Base-by-base conservation (phyloP, 1,140 invertebrate genomes). In the Drosophila sproati region DNA sequence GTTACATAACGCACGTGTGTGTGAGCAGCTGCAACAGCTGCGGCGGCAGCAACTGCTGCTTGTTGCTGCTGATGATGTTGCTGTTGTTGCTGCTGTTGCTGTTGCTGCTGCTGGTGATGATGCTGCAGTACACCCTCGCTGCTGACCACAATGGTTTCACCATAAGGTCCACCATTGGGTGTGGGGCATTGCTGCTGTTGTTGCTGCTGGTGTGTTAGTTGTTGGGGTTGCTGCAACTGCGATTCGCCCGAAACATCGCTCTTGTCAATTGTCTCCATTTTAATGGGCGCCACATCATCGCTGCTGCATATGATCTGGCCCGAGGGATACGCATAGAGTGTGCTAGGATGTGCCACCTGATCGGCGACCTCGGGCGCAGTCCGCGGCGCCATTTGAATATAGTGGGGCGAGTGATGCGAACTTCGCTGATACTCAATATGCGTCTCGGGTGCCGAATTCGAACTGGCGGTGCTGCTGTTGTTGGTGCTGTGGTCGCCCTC, bases 331-430 rank as follows among this genome's bases (percentile, higher is more conserved):
- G 85, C 66, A 31, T 82, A 92, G 4, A 90, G 59, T 8, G 91
- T 73, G 20, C 64, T 62, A 0, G 78, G 52, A 5, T 78, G 50
- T 4, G 10, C 61, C 69, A 77, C 78, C 57, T 81, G 88, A 45
- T 87, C 76, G 7, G 77, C 48, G 55, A 87, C 75, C n/a, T 85
- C 82, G 0, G 78, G 66, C 0, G 82, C 73, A 6, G 60, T 91
- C 1, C 91, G 71, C 1, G 91, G 91, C 32, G 91, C 86, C 91
- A 92, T 91, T 52, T 92, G 91, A 8, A 92, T 90, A 62, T 88
- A 92, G 45, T 91, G 89, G 3, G 91, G 79, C 2, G 87, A 89
- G 29, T 88, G 87, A 32, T 82, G 80, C 0, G 85, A 45, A 6
- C 59, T 55, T 2, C 85, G 75, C 51, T 89, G 85, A 56, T 77